phyloP scores from a whole-genome alignment of 2,888 invertebrate species.

The Notodonta dromedarius region DNA sequence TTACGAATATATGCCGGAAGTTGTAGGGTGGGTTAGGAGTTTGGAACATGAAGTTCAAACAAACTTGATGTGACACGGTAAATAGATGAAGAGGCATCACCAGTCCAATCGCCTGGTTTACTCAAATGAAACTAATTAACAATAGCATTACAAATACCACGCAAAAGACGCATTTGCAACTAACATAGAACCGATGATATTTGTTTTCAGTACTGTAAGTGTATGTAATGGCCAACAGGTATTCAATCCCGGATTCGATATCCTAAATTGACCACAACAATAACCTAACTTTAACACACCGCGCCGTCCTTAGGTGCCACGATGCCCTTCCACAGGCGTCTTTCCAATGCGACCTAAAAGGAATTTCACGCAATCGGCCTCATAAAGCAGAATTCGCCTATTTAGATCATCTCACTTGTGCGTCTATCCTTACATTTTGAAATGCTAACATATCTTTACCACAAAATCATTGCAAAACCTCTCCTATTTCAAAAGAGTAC shows the following conservation, averaged over 20 bases:
- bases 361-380: conserved; percentile 57
- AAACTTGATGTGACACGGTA: not conserved
- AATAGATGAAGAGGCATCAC: not conserved
- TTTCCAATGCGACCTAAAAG: conserved; percentile 38
- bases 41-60: not conserved
- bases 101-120: not conserved
- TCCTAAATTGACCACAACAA: not conserved
- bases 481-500: conserved; percentile 24
- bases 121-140: too few relatives aligned
- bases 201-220: too few relatives aligned
- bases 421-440: conserved; percentile 50
- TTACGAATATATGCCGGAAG: not conserved
- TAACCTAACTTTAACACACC: not conserved
- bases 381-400: conserved; percentile 69
- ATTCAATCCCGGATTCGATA: too few relatives aligned
- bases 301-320: conserved; percentile 28
- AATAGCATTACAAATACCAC: too few relatives aligned
- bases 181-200: too few relatives aligned
- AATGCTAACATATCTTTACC: conserved; percentile 28
- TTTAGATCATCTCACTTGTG: conserved; percentile 74
- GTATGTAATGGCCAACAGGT: too few relatives aligned
- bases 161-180: too few relatives aligned
- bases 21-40: conserved; percentile 11
- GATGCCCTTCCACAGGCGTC: conserved; percentile 26
- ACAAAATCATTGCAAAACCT: conserved; percentile 13